Conservation (phyloP, 2,888 invertebrate genomes). For the Parthenolecanium corni region DNA sequence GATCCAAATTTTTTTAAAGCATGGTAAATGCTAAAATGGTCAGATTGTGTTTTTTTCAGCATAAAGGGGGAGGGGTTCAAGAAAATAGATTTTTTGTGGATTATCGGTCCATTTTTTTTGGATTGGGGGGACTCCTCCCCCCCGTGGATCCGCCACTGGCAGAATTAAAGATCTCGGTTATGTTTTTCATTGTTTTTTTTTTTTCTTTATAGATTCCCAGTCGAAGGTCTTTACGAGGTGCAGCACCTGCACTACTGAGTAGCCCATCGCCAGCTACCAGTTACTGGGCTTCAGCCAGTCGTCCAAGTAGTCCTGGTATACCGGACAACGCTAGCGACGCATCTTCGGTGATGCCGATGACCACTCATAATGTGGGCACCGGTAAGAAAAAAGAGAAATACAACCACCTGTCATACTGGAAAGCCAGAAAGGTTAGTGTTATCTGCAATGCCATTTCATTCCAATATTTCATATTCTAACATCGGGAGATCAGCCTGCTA, state of each 20-base stretch:
- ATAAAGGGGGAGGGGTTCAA: no score
- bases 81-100: no score
- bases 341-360: constrained; percentile 48
- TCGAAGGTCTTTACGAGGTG: constrained; percentile 15
- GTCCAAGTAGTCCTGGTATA: constrained; percentile 40
- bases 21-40: no score
- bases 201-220: background rate
- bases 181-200: background rate
- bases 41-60: no score
- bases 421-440: constrained; percentile 47
- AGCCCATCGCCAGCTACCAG: constrained; percentile 29
- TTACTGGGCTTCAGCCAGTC: constrained; percentile 40
- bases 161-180: no score
- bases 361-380: constrained; percentile 45
- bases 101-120: no score
- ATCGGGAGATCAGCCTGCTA: no score
- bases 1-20: no score
- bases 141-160: no score
- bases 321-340: constrained; percentile 49
- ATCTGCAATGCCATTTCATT: background rate
- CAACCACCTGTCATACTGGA: constrained; percentile 75
- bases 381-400: constrained; percentile 46
- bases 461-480: no score
- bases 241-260: background rate
- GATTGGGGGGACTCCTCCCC: no score